Conservation (phyloP, 1,140 invertebrate genomes). For the Zaprionus inermis region DNA sequence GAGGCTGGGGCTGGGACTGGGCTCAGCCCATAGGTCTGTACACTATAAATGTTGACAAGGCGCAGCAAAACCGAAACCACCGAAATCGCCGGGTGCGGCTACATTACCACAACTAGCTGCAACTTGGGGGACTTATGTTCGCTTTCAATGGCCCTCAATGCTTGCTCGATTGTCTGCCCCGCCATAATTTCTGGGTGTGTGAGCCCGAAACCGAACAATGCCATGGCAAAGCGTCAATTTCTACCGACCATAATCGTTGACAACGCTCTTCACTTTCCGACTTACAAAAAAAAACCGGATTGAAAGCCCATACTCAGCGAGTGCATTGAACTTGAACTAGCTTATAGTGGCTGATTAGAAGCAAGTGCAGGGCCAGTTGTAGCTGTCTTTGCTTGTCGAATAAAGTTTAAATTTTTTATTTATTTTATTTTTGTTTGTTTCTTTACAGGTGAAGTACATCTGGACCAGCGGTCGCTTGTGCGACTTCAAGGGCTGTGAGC, state of each 20-base stretch:
- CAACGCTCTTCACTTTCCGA: constrained; percentile 43
- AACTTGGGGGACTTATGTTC: constrained; percentile 57
- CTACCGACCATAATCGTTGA: constrained; percentile 42
- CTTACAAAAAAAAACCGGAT: constrained; percentile 4
- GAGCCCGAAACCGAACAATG: constrained; percentile 44
- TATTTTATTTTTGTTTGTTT: background rate
- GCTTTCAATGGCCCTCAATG: constrained; percentile 67
- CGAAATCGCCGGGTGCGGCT: constrained; percentile 63
- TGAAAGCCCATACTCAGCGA: background rate
- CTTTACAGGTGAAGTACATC: constrained; percentile 87
- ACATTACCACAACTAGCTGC: constrained; percentile 55
- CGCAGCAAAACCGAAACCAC: constrained; percentile 33
- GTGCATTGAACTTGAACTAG: constrained; percentile 41
- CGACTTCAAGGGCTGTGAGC: constrained; percentile 93
- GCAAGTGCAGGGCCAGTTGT: background rate
- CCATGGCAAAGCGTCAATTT: constrained; percentile 35
- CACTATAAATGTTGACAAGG: constrained; percentile 60
- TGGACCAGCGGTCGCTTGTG: constrained; percentile 94
- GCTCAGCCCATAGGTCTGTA: constrained; percentile 44
- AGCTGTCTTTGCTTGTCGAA: background rate
- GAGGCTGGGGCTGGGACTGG: constrained; percentile 14
- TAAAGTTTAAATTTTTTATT: too few species aligned
- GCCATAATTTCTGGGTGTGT: constrained; percentile 14
- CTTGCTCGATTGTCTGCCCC: constrained; percentile 11
- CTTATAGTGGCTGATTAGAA: constrained; percentile 1